Conservation (phyloP, 2,888 invertebrate species). For the Rhabditoides inermis region DNA sequence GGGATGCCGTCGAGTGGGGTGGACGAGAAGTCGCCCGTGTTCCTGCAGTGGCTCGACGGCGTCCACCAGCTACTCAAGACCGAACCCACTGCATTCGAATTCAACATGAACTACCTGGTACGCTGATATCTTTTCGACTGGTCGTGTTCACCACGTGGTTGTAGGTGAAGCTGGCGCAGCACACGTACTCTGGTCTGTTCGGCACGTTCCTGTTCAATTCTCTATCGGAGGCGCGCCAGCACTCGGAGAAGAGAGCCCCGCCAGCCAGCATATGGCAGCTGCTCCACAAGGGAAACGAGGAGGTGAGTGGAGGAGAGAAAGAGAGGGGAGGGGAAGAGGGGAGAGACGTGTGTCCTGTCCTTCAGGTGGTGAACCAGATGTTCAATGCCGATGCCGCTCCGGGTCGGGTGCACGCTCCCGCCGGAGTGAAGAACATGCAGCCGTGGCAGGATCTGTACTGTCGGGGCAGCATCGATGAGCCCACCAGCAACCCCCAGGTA, state of each 20-base stretch:
- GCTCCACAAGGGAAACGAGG: constrained; percentile 4
- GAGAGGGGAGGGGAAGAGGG: constrained; percentile 6
- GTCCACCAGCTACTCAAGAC: constrained; percentile 70
- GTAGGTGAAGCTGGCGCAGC: constrained; percentile 85
- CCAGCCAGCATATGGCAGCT: constrained; percentile 6
- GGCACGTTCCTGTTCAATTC: constrained; percentile 73
- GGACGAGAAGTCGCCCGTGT: constrained; percentile 94
- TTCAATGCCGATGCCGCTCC: background rate
- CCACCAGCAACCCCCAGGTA: too few relatives aligned
- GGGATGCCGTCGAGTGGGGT: too few relatives aligned
- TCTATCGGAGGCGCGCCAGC: constrained; percentile 12
- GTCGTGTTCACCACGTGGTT: constrained; percentile 16
- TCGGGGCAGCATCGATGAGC: too few relatives aligned
- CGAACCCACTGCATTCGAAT: constrained; percentile 80
- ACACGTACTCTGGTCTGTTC: constrained; percentile 88
- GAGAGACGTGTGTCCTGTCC: constrained; percentile 6
- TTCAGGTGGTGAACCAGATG: constrained; percentile 13
- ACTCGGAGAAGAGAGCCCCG: background rate
- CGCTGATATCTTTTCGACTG: constrained; percentile 52
- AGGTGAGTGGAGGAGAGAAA: constrained; percentile 7
- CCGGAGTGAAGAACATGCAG: too few relatives aligned
- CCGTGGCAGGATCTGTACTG: too few relatives aligned
- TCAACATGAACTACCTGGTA: constrained; percentile 84
- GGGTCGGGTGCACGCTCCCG: too few relatives aligned
- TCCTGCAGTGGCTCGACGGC: constrained; percentile 93